A percentile compares a stretch with the other conserved stretches of the same genome.
phyloP scores from a whole-genome alignment of 2,888 invertebrate species.

The Balanococcus diminutus region DNA sequence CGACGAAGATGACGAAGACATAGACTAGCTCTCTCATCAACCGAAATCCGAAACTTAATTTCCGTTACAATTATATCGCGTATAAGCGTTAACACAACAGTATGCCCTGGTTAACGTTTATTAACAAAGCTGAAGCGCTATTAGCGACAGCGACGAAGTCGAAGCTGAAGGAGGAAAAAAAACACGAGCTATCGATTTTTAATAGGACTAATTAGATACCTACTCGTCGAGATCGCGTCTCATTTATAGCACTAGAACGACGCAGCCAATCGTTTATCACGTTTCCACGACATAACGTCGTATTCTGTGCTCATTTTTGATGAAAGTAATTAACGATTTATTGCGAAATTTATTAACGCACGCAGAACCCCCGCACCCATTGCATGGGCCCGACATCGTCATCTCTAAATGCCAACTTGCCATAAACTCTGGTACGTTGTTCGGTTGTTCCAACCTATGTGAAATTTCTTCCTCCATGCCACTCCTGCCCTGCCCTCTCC shows the following conservation, averaged over 20 bases:
- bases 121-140: slow-evolving; percentile 1
- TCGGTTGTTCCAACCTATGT: background rate
- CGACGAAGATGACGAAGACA: background rate
- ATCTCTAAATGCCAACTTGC: background rate
- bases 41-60: slow-evolving; percentile 1
- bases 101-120: slow-evolving; percentile 19
- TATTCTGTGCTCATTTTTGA: background rate
- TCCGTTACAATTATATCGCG: slow-evolving; percentile 14
- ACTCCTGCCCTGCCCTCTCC: background rate
- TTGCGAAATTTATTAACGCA: background rate
- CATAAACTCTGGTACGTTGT: background rate
- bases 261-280: background rate
- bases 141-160: slow-evolving; percentile 12
- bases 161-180: background rate
- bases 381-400: background rate
- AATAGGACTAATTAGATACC: slow-evolving; percentile 23
- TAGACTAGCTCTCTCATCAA: background rate
- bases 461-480: background rate
- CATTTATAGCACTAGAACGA: background rate
- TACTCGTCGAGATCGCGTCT: background rate
- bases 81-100: background rate
- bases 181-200: slow-evolving; percentile 14
- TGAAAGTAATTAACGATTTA: slow-evolving; percentile 23
- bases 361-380: background rate
- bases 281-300: background rate